Conservation (phyloP, 2,113 vertebrate genomes). For the Pygoscelis antarcticus region DNA sequence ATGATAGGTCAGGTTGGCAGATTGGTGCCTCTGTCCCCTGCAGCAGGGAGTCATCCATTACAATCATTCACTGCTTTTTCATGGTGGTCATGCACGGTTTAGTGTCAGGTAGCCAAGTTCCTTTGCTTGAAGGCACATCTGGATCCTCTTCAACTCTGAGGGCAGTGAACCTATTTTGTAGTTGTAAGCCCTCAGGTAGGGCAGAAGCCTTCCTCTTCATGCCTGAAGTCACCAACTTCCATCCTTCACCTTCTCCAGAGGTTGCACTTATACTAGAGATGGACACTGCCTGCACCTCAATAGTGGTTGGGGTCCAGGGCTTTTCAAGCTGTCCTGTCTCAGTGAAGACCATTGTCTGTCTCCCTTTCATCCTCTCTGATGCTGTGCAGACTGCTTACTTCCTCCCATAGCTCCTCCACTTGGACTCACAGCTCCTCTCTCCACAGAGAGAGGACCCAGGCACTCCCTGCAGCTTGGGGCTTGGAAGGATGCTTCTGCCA, state of each 20-base stretch:
- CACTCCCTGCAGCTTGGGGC: fast-evolving
- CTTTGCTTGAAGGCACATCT: neutral
- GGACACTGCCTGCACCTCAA: neutral
- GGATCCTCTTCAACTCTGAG: neutral
- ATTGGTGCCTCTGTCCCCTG: neutral
- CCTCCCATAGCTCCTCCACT: neutral
- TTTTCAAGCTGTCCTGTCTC: neutral
- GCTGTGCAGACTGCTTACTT: neutral
- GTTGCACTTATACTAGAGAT: neutral
- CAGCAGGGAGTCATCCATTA: neutral
- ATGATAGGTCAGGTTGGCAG: neutral
- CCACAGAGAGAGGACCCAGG: neutral
- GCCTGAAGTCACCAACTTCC: neutral
- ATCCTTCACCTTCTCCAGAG: neutral
- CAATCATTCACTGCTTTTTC: neutral
- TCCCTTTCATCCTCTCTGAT: neutral
- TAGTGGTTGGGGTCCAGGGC: fast-evolving
- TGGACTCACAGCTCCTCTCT: neutral
- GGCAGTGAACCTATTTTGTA: neutral
- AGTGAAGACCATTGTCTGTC: neutral
- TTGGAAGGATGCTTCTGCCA: neutral
- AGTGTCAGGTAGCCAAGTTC: neutral
- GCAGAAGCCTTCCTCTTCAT: neutral
- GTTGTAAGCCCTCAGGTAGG: neutral
- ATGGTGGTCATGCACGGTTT: neutral